Percentiles rank a stretch among this genome's conserved stretches.
Conservation (phyloP, 2,797 vertebrate species). For the Leontocebus nigricollis region DNA sequence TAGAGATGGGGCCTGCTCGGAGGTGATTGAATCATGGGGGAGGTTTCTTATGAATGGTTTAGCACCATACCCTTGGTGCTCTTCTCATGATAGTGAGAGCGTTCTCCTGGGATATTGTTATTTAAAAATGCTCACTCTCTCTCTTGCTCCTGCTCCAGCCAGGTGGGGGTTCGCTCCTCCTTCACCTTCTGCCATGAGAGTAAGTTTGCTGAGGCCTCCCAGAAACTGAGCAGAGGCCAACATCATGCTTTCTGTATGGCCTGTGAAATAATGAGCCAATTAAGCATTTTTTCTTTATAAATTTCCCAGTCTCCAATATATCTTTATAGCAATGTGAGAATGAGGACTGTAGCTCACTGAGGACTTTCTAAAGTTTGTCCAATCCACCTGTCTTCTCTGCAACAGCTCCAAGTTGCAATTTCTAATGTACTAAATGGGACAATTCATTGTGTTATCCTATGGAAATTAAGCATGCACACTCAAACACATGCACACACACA, state of each 20-base stretch:
- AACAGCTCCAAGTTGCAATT: neutral
- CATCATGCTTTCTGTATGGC: neutral
- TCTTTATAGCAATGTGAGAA: neutral
- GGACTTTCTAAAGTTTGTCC: neutral
- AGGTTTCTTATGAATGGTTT: neutral
- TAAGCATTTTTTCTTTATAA: neutral
- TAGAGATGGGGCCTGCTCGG: neutral
- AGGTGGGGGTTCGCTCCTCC: neutral
- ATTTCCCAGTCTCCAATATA: neutral
- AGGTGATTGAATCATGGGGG: neutral
- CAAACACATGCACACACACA: neutral
- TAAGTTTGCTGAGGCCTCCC: neutral
- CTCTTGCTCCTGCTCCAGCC: neutral
- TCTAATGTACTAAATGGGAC: no score
- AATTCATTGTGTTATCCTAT: neutral
- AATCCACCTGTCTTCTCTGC: neutral
- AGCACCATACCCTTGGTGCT: neutral
- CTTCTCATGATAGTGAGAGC: neutral
- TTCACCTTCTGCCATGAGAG: neutral
- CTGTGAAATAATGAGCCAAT: neutral
- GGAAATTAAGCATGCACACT: neutral
- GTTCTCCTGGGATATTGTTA: neutral
- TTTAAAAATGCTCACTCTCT: neutral
- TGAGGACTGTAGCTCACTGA: neutral
- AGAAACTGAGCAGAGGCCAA: neutral